A percentile compares a stretch with the other conserved stretches of the same genome.
Evolutionary conservation across 1,140 invertebrate genomes (phyloP).

Genomic region (Heliconius hewitsoni): DNA sequence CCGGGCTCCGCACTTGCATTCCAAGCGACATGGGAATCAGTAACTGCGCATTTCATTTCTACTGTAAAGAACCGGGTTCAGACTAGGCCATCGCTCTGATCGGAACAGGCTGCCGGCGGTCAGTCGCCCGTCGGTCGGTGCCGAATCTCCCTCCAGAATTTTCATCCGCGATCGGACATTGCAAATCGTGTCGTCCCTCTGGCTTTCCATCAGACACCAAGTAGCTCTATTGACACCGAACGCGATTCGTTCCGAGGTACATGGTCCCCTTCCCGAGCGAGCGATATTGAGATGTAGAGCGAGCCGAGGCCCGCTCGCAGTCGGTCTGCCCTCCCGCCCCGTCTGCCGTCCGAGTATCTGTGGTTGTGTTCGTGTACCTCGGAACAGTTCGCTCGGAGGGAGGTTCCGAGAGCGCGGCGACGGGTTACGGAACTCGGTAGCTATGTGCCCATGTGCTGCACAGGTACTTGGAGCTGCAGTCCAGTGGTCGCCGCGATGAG

Average conservation of each 20-base stretch:
- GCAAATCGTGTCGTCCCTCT: conserved; percentile 56
- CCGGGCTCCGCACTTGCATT: conserved; percentile 77
- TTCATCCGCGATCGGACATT: conserved; percentile 52
- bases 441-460: conserved; percentile 52
- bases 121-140: conserved; percentile 38
- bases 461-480: conserved; percentile 95
- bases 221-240: conserved; percentile 63
- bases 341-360: conserved; percentile 65
- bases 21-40: conserved; percentile 81
- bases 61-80: conserved; percentile 43
- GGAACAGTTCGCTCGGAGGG: conserved; percentile 70
- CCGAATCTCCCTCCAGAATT: conserved; percentile 51
- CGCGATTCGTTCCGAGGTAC: conserved; percentile 82
- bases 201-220: conserved; percentile 61
- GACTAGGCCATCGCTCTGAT: conserved; percentile 43
- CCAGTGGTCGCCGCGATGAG: conserved; percentile 92
- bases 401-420: conserved; percentile 57
- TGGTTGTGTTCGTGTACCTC: conserved; percentile 79
- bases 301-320: conserved; percentile 68
- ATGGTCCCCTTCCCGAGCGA: conserved; percentile 80
- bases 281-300: conserved; percentile 82
- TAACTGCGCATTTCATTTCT: conserved; percentile 61
- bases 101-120: conserved; percentile 39
- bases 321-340: conserved; percentile 52
- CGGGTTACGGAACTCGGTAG: conserved; percentile 40